These are phyloP conservation scores for Paratilapia polleni DNA, from an alignment of 2,113 vertebrate genomes.

Conservation along the genomic window DNA sequence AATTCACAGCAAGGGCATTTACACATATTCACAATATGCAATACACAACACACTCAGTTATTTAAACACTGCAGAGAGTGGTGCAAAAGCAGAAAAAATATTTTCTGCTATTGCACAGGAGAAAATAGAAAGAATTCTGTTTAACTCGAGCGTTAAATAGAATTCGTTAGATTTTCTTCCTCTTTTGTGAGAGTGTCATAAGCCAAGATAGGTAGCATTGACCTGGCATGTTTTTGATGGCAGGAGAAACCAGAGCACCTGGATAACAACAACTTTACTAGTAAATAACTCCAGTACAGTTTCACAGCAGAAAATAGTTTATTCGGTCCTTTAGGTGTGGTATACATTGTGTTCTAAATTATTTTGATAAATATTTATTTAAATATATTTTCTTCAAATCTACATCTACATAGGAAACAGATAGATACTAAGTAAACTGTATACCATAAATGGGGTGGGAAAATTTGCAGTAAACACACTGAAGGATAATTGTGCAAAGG, in stretches of 20 bases:
- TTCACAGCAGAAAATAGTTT: slow-evolving; percentile 62
- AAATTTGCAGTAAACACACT: slow-evolving; percentile 23
- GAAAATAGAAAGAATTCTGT: not conserved
- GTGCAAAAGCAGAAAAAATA: not conserved
- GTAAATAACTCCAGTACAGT: not conserved
- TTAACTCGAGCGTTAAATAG: not conserved
- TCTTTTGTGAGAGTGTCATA: not conserved
- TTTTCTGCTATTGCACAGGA: not conserved
- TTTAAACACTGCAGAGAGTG: not conserved
- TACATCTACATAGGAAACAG: not conserved
- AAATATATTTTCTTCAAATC: not conserved
- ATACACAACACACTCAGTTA: not conserved
- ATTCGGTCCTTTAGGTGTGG: slow-evolving; percentile 40
- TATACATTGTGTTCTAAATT: slow-evolving; percentile 23
- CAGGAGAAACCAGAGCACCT: not conserved
- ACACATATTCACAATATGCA: no score
- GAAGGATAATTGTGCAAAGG: slow-evolving; percentile 7
- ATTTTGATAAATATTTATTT: slow-evolving; percentile 30
- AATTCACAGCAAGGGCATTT: not conserved
- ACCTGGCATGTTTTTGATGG: not conserved
- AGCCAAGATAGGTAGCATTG: not conserved
- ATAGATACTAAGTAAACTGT: not conserved
- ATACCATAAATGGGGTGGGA: not conserved
- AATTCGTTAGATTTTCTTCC: no score
- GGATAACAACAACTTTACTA: not conserved